Conservation (phyloP, 2,888 invertebrate species). For the Diploptera punctata region DNA sequence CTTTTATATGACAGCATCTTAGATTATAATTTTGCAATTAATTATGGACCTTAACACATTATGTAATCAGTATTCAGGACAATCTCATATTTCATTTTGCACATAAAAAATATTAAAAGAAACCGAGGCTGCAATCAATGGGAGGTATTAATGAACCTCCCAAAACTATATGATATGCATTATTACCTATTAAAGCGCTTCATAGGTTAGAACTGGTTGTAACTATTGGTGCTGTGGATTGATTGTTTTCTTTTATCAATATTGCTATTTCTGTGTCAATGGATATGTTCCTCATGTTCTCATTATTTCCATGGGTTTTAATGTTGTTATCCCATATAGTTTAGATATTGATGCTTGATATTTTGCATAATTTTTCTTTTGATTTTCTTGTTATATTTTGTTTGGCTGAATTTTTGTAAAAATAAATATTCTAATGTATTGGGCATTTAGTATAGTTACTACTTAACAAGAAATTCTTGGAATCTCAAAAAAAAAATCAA, state of each 20-base stretch:
- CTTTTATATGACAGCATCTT: not conserved
- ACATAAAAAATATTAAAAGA: slow-evolving; percentile 11
- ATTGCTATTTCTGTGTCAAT: slow-evolving; percentile 19
- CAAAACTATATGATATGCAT: not conserved
- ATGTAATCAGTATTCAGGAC: slow-evolving; percentile 17
- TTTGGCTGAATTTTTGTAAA: not conserved
- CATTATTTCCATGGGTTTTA: not conserved
- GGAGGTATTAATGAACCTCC: not conserved
- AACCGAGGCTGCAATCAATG: slow-evolving; percentile 24
- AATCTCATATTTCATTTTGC: slow-evolving; percentile 12
- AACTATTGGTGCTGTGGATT: slow-evolving; percentile 42
- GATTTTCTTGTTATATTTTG: not conserved
- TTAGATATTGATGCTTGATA: not conserved
- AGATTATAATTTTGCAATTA: too few relatives aligned
- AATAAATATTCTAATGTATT: not conserved
- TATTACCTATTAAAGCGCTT: slow-evolving; percentile 34
- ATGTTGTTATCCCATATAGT: slow-evolving; percentile 12
- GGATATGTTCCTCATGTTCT: slow-evolving; percentile 15
- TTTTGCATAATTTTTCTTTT: not conserved
- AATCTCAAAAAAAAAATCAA: slow-evolving; percentile 26
- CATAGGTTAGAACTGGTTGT: slow-evolving; percentile 40
- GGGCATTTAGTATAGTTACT: slow-evolving; percentile 31
- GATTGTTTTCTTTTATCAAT: slow-evolving; percentile 21
- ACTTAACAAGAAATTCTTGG: slow-evolving; percentile 11
- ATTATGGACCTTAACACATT: not conserved